Conservation (phyloP, 2,888 invertebrate species). For the Ellobium chinense region DNA sequence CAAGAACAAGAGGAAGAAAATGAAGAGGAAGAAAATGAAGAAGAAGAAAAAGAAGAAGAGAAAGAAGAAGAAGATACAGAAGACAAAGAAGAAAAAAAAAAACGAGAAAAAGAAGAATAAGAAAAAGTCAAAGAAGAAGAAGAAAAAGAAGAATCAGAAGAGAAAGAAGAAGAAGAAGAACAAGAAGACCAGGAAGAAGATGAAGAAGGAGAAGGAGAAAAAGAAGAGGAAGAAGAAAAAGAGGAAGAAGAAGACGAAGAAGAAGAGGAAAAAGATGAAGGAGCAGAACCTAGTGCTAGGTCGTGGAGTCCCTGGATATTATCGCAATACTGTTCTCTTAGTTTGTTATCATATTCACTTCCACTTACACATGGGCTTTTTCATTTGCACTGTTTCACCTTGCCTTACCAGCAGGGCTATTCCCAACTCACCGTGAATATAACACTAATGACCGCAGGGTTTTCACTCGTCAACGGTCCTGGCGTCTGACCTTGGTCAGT, state of each 20-base stretch:
- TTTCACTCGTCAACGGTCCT: slow-evolving; percentile 24
- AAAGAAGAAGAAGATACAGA: neutral
- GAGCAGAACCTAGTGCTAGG: neutral
- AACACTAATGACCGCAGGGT: slow-evolving; percentile 30
- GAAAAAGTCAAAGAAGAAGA: neutral
- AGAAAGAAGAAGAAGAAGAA: neutral
- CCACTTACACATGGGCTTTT: no score
- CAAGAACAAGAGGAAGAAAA: neutral
- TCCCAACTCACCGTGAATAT: slow-evolving; percentile 21
- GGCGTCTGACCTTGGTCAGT: slow-evolving; percentile 26
- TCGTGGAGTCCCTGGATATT: no score
- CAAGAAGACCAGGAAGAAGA: neutral
- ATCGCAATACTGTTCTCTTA: no score
- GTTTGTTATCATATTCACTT: no score
- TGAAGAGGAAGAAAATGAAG: neutral
- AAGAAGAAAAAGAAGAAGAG: neutral
- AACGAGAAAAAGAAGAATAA: neutral
- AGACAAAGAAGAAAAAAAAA: neutral
- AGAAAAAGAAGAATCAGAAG: neutral
- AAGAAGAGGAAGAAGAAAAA: neutral
- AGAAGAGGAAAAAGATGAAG: neutral
- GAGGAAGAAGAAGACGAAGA: neutral
- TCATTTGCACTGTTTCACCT: no score
- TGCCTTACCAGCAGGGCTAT: no score
- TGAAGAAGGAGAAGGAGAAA: neutral